These are phyloP conservation scores for Syngnathus scovelli DNA, from an alignment of 2,113 vertebrate species.

Conservation along the genomic window DNA sequence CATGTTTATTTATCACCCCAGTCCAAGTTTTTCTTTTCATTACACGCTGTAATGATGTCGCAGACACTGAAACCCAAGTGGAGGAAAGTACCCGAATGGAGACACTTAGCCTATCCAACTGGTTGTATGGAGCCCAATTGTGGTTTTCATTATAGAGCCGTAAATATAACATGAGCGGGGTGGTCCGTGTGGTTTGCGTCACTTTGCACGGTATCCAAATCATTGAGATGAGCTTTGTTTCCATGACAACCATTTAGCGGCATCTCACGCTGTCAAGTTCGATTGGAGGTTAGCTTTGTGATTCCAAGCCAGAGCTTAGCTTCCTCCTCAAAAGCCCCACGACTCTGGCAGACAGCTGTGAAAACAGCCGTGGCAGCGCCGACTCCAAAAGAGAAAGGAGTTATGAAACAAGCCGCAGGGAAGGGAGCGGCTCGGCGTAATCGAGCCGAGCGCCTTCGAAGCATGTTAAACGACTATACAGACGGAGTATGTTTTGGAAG, in stretches of 20 bases:
- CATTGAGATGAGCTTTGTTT: slow-evolving; percentile 3
- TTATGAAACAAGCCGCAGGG: slow-evolving; percentile 24
- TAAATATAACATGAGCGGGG: slow-evolving; percentile 1
- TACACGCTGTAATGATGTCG: background rate
- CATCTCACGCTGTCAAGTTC: slow-evolving; percentile 13
- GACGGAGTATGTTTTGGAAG: slow-evolving; percentile 39
- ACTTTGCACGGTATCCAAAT: slow-evolving; percentile 7
- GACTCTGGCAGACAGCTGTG: slow-evolving; percentile 15
- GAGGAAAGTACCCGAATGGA: background rate
- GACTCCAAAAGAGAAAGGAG: slow-evolving; percentile 4
- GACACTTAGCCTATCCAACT: background rate
- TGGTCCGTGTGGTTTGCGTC: slow-evolving; percentile 8
- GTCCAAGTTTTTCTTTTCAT: background rate
- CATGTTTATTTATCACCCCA: slow-evolving; percentile 7
- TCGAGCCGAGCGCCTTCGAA: slow-evolving; percentile 22
- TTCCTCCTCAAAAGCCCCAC: slow-evolving; percentile 3
- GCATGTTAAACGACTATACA: slow-evolving; percentile 14
- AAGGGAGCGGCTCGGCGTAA: slow-evolving; percentile 9
- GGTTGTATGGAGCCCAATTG: background rate
- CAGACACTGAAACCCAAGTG: background rate
- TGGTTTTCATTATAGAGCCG: background rate
- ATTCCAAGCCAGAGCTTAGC: slow-evolving; percentile 7
- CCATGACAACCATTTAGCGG: slow-evolving; percentile 11
- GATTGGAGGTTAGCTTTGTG: slow-evolving; percentile 10
- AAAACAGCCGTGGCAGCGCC: slow-evolving; percentile 19